Conservation (phyloP, 2,888 invertebrate species). For the Anoncus sp. region DNA sequence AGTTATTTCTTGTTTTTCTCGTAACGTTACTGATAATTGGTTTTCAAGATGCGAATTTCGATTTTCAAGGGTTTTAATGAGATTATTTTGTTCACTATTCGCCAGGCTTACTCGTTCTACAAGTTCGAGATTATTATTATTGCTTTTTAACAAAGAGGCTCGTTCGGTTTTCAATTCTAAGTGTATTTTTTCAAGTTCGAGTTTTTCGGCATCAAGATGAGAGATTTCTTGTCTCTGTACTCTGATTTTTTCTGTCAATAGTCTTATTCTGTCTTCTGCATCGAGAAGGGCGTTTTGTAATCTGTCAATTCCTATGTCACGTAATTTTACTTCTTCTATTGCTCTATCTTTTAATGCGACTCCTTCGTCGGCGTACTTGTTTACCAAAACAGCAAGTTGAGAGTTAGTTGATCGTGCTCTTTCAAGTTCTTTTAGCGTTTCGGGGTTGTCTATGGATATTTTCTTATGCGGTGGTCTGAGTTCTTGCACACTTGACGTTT, state of each 20-base stretch:
- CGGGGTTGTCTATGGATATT: slow-evolving; percentile 31
- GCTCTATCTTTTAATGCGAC: slow-evolving; percentile 41
- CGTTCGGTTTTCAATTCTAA: slow-evolving; percentile 28
- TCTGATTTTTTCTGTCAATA: too few relatives aligned
- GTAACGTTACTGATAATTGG: slow-evolving; percentile 11
- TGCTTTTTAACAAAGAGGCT: not conserved
- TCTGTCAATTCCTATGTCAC: slow-evolving; percentile 37
- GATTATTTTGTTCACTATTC: slow-evolving; percentile 17
- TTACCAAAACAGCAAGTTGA: slow-evolving; percentile 29
- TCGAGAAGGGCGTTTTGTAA: slow-evolving; percentile 35
- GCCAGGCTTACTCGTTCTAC: slow-evolving; percentile 25
- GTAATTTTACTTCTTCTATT: slow-evolving; percentile 42
- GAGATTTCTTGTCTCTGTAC: too few relatives aligned
- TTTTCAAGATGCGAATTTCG: slow-evolving; percentile 47
- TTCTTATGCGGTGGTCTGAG: slow-evolving; percentile 45
- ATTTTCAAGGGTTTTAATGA: slow-evolving; percentile 35
- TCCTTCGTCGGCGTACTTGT: slow-evolving; percentile 46
- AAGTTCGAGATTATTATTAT: slow-evolving; percentile 14
- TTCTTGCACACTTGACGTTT: slow-evolving; percentile 28
- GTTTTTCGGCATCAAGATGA: too few relatives aligned
- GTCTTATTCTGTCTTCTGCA: too few relatives aligned
- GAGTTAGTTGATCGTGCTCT: slow-evolving; percentile 27
- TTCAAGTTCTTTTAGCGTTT: slow-evolving; percentile 38
- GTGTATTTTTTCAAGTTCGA: too few relatives aligned
- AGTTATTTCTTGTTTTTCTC: slow-evolving; percentile 33